These are phyloP conservation scores for Esox niger DNA, from an alignment of 2,113 vertebrate genomes.

Conservation along the genomic window DNA sequence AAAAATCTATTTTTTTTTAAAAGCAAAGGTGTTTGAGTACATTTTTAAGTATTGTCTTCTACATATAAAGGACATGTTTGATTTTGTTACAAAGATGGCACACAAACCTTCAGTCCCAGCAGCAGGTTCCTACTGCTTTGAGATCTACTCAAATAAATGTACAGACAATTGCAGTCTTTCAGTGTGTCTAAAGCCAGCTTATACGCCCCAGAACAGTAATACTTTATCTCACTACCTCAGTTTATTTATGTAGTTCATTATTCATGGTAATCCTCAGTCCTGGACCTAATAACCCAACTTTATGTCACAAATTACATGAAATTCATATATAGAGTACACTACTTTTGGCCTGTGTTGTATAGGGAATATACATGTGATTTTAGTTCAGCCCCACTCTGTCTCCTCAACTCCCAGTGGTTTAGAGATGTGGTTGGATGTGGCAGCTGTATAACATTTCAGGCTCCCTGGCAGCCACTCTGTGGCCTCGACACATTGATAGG, in stretches of 20 bases:
- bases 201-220: conserved; percentile 41
- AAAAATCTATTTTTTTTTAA: conserved; percentile 28
- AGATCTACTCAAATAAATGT: not conserved
- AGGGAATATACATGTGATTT: too few species aligned
- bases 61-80: conserved; percentile 30
- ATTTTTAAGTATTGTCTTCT: conserved; percentile 11
- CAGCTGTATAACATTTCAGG: conserved; percentile 9
- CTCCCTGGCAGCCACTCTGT: conserved; percentile 6
- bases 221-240: conserved; percentile 38
- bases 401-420: not conserved
- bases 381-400: too few species aligned
- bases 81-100: conserved; percentile 11
- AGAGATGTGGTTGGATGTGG: conserved; percentile 16
- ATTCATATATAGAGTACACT: too few species aligned
- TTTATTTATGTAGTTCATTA: conserved; percentile 57
- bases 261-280: conserved; percentile 46
- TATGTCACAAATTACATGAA: too few species aligned
- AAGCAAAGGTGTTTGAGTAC: not conserved
- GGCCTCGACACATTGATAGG: conserved; percentile 44
- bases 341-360: too few species aligned
- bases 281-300: conserved; percentile 39
- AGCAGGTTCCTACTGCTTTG: conserved; percentile 15
- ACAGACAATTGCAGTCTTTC: conserved; percentile 18
- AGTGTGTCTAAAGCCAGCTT: conserved; percentile 14
- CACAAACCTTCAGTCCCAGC: not conserved